Percentiles rank a stretch among this genome's conserved stretches.
Conservation (phyloP, 2,888 invertebrate genomes). For the Plemyria rubiginata region DNA sequence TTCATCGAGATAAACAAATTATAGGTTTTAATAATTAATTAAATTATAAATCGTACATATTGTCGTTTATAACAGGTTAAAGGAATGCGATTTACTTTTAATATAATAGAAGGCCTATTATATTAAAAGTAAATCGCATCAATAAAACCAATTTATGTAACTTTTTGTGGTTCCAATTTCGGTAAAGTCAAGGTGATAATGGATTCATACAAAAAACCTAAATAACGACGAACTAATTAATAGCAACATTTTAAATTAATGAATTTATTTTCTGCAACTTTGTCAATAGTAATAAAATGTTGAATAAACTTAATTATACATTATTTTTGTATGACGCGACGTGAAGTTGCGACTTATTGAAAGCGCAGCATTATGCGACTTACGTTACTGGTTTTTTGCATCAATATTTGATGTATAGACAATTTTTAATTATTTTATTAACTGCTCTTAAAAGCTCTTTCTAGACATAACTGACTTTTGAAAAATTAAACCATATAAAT, state of each 20-base stretch:
- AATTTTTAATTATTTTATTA: no score
- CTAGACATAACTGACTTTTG: no score
- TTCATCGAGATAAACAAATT: neutral
- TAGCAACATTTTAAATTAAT: conserved; percentile 25
- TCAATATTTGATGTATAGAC: no score
- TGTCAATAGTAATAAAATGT: conserved; percentile 24
- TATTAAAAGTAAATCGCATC: no score
- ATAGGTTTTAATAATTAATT: neutral
- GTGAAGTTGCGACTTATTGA: neutral
- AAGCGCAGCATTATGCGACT: neutral
- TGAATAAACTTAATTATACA: conserved; percentile 6
- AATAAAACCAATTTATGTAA: neutral
- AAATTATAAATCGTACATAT: neutral
- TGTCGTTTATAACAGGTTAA: neutral
- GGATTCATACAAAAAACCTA: conserved; percentile 14
- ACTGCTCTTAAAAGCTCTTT: no score
- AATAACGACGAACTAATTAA: conserved; percentile 24
- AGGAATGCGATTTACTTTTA: neutral
- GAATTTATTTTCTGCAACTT: conserved; percentile 26
- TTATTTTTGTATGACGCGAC: conserved; percentile 12
- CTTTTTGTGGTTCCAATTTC: conserved; percentile 4
- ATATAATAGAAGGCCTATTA: neutral
- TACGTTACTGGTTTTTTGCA: no score
- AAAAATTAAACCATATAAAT: no score
- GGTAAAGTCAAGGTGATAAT: conserved; percentile 21